phyloP scores from a whole-genome alignment of 2,113 vertebrate species.

The Podarcis cretensis region DNA sequence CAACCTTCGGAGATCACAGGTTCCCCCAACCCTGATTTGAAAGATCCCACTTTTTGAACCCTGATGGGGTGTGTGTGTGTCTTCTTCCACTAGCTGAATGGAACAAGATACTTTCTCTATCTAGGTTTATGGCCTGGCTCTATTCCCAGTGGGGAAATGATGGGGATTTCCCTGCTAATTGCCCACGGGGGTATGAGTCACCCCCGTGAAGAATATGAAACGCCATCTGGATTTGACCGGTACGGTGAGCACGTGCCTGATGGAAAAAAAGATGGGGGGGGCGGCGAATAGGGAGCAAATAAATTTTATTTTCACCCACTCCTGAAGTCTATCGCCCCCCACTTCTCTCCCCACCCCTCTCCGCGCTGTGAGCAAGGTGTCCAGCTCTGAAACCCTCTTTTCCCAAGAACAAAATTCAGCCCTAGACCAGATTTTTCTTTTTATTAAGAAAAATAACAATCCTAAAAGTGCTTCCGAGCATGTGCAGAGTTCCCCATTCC shows the following conservation, averaged over 20 bases:
- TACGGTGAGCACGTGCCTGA: neutral
- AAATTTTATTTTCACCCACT: neutral
- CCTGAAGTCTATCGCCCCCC: neutral
- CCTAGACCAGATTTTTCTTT: neutral
- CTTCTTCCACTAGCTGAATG: no score
- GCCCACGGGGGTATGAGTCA: neutral
- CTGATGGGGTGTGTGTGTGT: neutral
- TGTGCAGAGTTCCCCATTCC: neutral
- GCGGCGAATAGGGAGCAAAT: no score
- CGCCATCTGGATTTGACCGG: neutral
- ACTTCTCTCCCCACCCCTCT: neutral
- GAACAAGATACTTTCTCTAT: neutral
- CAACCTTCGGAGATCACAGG: no score
- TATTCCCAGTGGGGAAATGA: neutral
- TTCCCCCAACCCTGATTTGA: no score
- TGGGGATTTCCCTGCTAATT: neutral
- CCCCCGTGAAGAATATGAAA: neutral
- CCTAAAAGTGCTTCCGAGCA: neutral
- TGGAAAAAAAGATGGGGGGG: no score
- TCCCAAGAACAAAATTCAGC: neutral
- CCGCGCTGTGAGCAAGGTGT: neutral
- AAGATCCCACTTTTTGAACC: neutral
- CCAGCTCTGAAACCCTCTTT: neutral
- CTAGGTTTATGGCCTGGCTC: neutral
- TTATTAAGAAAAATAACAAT: no score